Evolutionary conservation across 1,140 invertebrate species (phyloP), one percentile per base, ranked within the genome.

Genomic region (Mycetomoellerius zeteki): DNA sequence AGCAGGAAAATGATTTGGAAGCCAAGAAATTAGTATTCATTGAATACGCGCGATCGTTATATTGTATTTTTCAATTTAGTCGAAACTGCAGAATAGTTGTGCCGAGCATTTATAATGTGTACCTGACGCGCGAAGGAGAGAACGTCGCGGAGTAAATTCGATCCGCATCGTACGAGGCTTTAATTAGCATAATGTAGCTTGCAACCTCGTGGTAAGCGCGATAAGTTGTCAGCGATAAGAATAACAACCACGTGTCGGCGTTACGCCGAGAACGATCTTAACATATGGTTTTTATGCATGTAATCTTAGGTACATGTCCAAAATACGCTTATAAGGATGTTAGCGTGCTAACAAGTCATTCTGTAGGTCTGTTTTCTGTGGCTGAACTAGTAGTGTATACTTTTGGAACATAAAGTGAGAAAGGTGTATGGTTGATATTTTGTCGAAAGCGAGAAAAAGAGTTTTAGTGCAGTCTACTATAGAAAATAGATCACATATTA

Each of bases 161-260:
- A 80, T 82, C 33, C 12, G 24, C 19, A 27, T 6, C 21, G 19
- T 43, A 21, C 12, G 24, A 82, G 62, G 54, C 60, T 60, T 37
- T 50, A 84, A 73, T 84, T 82, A 82, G 12, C 24, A 82, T 82
- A 84, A 84, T 73, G 65, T 10, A 14, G 2, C 7, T 27, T 19
- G 67, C 37, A 60, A 58, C 43, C 7, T 54, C 14, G n/a, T 27
- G 52, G 47, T 21, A 6, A 54, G 37, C n/a, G 6, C 54, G 69
- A 62, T 62, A 81, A 47, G 64, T 30, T 67, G 5, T 81, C 33
- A 50, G 8, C 50, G 30, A 81, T 71, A 73, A 84, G 16, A 8
- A 7, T 7, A 14, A 24, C 54, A 19, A 71, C 14, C 43, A 75
- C 24, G 69, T 73, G 69, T 37, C 12, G 80, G 33, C 52, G 80